phyloP scores from a whole-genome alignment of 1,140 invertebrate species.

The Wasmannia auropunctata region DNA sequence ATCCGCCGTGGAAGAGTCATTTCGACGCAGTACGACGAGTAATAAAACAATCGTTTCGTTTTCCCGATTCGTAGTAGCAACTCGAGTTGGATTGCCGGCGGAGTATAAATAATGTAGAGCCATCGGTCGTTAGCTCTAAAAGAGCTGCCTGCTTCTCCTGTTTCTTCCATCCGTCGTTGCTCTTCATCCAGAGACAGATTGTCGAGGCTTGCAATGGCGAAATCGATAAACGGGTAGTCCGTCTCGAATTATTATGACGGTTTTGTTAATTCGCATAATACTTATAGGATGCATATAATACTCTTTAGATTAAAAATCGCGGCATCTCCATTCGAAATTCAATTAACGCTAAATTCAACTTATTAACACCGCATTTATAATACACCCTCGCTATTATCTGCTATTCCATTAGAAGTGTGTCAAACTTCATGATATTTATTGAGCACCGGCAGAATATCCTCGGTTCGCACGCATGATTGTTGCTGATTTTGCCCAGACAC shows the following conservation, averaged over 20 bases:
- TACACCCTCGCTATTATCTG: neutral
- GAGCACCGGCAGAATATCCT: constrained; percentile 68
- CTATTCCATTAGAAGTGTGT: constrained; percentile 71
- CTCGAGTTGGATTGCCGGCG: constrained; percentile 45
- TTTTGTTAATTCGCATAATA: neutral
- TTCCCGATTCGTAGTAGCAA: constrained; percentile 68
- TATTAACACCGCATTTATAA: neutral
- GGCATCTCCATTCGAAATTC: neutral
- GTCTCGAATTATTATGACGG: neutral
- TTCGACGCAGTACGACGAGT: constrained; percentile 8
- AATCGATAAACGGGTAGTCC: constrained; percentile 34
- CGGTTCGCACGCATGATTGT: neutral
- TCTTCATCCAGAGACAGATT: constrained; percentile 70
- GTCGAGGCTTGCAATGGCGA: constrained; percentile 27
- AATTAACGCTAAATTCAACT: constrained; percentile 18
- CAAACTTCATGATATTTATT: constrained; percentile 76
- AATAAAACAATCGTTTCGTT: constrained; percentile 71
- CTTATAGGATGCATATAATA: neutral
- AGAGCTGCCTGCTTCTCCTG: constrained; percentile 48
- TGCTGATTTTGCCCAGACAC: constrained; percentile 71
- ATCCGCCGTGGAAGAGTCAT: constrained; percentile 27
- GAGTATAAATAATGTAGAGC: constrained; percentile 73
- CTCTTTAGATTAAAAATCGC: neutral
- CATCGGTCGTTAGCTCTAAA: constrained; percentile 70
- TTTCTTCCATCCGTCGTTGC: constrained; percentile 54